Conservation (phyloP, 2,113 vertebrate genomes). For the Dipodomys spectabilis region DNA sequence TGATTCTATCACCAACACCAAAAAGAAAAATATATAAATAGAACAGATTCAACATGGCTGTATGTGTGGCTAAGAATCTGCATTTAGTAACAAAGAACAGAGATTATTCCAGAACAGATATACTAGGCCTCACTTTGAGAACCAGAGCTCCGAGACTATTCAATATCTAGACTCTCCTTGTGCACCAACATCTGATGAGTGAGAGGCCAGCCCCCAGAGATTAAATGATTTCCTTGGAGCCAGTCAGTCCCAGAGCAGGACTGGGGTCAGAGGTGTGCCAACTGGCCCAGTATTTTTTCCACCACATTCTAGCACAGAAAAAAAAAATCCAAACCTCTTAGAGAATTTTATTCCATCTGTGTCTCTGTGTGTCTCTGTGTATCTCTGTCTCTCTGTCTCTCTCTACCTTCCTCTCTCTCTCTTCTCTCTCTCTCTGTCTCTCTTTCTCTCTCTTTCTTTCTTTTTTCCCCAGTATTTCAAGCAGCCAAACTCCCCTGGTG, state of each 20-base stretch:
- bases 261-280: not conserved
- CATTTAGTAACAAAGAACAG: not conserved
- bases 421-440: not conserved
- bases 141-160: not conserved
- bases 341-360: conserved; percentile 42
- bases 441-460: not conserved
- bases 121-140: not conserved
- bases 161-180: not conserved
- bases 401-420: not conserved
- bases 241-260: not conserved
- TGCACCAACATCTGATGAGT: not conserved
- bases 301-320: conserved; percentile 34
- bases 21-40: not conserved
- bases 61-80: not conserved
- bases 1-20: not conserved
- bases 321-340: conserved; percentile 1
- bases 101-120: not conserved
- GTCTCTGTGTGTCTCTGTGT: no score
- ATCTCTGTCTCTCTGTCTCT: not conserved
- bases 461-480: not conserved
- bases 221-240: not conserved
- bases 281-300: conserved; percentile 23
- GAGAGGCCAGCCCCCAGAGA: not conserved
- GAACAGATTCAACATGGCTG: no score
- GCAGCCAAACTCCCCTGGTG: conserved; percentile 70